phyloP scores from a whole-genome alignment of 2,888 invertebrate genomes.

The Lycaena phlaeas region DNA sequence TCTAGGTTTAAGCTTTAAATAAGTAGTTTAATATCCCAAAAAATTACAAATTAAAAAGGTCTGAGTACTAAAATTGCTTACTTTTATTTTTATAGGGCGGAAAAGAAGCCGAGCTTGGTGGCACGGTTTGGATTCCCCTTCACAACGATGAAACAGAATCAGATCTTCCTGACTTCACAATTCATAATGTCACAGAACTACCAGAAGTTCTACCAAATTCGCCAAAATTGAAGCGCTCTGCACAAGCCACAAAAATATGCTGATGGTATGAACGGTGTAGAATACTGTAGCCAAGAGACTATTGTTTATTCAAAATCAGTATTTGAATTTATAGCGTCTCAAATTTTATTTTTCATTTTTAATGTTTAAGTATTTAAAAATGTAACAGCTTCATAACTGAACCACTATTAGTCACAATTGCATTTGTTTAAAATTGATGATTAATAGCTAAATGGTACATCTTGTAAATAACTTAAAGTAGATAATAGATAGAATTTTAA shows the following conservation, averaged over 20 bases:
- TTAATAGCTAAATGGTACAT: not conserved
- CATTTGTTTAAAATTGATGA: not conserved
- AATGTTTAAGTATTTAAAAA: too few relatives aligned
- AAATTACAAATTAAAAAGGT: too few relatives aligned
- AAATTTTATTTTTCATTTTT: too few relatives aligned
- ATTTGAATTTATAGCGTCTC: not conserved
- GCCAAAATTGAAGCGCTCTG: slow-evolving; percentile 48
- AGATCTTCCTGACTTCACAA: slow-evolving; percentile 76
- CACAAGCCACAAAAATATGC: slow-evolving; percentile 24
- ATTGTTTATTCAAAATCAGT: not conserved
- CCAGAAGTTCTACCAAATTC: slow-evolving; percentile 74
- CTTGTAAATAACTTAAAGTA: too few relatives aligned
- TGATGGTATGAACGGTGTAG: slow-evolving; percentile 23
- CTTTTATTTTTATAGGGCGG: slow-evolving; percentile 73
- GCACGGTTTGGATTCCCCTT: slow-evolving; percentile 86
- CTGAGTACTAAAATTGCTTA: not conserved
- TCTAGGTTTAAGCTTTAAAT: too few relatives aligned
- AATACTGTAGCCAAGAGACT: not conserved
- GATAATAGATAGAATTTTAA: too few relatives aligned
- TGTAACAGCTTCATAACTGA: not conserved
- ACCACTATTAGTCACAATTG: not conserved
- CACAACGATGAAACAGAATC: slow-evolving; percentile 61
- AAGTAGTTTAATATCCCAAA: too few relatives aligned
- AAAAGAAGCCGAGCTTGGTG: slow-evolving; percentile 81
- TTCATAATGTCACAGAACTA: slow-evolving; percentile 77